phyloP scores from a whole-genome alignment of 1,140 invertebrate genomes.

The Chrysopa pallens region DNA sequence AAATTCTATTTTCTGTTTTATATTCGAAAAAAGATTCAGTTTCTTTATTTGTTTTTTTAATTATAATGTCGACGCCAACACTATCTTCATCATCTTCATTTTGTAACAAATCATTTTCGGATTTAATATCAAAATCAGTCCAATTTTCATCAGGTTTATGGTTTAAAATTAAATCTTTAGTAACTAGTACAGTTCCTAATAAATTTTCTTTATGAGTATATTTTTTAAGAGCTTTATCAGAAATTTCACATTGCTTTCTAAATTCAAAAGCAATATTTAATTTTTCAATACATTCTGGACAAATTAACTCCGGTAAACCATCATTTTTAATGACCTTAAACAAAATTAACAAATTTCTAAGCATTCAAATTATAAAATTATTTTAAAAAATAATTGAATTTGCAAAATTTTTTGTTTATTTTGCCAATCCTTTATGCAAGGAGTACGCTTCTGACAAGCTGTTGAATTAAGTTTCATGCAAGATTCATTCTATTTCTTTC shows the following conservation, averaged over 20 bases:
- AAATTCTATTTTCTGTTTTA: background rate
- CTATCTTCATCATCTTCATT: background rate
- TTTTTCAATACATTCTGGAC: constrained; percentile 8
- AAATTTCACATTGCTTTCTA: constrained; percentile 10
- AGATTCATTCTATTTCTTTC: no score
- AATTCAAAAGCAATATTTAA: constrained; percentile 8
- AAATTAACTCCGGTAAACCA: constrained; percentile 8
- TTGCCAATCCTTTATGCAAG: no score
- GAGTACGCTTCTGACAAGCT: no score
- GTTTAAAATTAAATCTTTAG: background rate
- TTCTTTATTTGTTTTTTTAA: background rate
- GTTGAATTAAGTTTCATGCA: no score
- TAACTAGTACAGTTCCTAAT: background rate
- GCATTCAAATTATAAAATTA: no score
- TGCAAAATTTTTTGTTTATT: no score
- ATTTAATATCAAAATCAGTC: background rate
- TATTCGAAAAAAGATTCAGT: background rate
- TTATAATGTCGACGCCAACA: background rate
- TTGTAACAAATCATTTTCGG: background rate
- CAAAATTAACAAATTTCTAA: no score
- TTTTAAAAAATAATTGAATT: no score
- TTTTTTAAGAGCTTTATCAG: constrained; percentile 8
- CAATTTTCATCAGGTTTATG: background rate
- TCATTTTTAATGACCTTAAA: constrained; percentile 8
- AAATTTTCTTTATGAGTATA: constrained; percentile 3